These are phyloP conservation scores for Amphiduros pacificus DNA, from an alignment of 2,888 invertebrate genomes.

Conservation along the genomic window DNA sequence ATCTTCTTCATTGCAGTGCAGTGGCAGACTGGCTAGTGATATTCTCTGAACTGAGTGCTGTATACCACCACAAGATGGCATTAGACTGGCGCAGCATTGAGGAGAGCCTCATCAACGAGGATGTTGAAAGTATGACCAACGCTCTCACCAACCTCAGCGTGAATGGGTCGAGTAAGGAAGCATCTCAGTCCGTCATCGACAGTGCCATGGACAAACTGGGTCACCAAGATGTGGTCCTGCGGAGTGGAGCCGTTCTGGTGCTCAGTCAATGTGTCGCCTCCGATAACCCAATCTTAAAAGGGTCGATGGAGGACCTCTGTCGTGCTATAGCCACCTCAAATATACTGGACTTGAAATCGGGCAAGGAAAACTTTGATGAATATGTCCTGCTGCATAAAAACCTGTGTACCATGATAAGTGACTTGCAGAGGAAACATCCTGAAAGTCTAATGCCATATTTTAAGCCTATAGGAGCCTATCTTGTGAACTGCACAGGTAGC, in stretches of 20 bases:
- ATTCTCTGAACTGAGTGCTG: no score
- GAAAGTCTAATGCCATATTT: constrained; percentile 20
- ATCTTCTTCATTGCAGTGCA: no score
- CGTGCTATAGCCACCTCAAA: constrained; percentile 3
- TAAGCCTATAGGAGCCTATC: constrained; percentile 16
- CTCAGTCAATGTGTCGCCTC: constrained; percentile 1
- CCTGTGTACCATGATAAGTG: constrained; percentile 15
- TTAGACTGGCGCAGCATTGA: constrained; percentile 14
- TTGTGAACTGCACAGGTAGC: constrained; percentile 17
- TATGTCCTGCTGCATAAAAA: constrained; percentile 13
- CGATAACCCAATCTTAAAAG: constrained; percentile 1
- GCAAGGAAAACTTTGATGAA: constrained; percentile 3
- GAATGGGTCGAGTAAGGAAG: constrained; percentile 1
- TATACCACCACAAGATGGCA: not conserved
- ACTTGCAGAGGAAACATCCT: constrained; percentile 19
- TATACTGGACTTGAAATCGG: constrained; percentile 11
- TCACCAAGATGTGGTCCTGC: constrained; percentile 12
- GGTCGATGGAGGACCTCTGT: constrained; percentile 1
- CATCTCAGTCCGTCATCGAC: constrained; percentile 4
- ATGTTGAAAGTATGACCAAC: constrained; percentile 7
- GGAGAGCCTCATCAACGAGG: constrained; percentile 15
- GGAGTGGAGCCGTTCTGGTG: constrained; percentile 10
- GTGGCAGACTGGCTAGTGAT: no score
- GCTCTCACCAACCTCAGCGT: constrained; percentile 3
- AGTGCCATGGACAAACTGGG: constrained; percentile 12